Base-by-base conservation (phyloP, 2,888 invertebrate species). In the Zootermopsis nevadensis region DNA sequence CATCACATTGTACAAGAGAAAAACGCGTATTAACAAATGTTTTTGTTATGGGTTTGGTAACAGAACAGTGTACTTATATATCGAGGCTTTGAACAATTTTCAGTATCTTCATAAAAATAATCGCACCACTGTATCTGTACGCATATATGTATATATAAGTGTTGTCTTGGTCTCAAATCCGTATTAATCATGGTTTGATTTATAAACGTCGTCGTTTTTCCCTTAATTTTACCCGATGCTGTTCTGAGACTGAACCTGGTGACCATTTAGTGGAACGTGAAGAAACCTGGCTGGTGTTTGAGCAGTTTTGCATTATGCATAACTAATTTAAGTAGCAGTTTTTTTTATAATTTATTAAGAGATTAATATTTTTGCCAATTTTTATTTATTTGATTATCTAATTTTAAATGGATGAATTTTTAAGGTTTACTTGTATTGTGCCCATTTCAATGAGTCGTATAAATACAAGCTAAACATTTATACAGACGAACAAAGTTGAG, bases 301-400 rank as follows among this genome's bases (percentile, higher is more conserved):
- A 6, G 2, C n/a, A 27, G n/a, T 60, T 31, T 31, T 69, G 69
- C 38, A 74, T 24, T 74, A 8, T 38, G 24, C 74, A 38, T 69
- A 69, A 74, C 79, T 79, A 79, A 66, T 79, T 76, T 79, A 30
- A 60, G 79, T 60, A 79, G 24, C n/a, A 35, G 66, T 79, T 79
- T 79, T 74, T 77, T 79, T 79, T 60, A 79, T 79, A 79, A 79
- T 79, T 79, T 79, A 79, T 79, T 79, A 79, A 79, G n/a, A 79
- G 60, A 79, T 60, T 79, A 79, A 79, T 66, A 66, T 79, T 79
- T 79, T 79, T 79, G 38, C 79, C 79, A 79, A 60, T 79, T 55
- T 79, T 79, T 79, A 79, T 79, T 79, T 79, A 79, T 79, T 79
- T 79, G 74, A 69, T 69, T 74, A 69, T 69, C 31, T 69, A 74